These are phyloP conservation scores for Mus spretus DNA, from an alignment of 2,797 vertebrate species.

Conservation along the genomic window DNA sequence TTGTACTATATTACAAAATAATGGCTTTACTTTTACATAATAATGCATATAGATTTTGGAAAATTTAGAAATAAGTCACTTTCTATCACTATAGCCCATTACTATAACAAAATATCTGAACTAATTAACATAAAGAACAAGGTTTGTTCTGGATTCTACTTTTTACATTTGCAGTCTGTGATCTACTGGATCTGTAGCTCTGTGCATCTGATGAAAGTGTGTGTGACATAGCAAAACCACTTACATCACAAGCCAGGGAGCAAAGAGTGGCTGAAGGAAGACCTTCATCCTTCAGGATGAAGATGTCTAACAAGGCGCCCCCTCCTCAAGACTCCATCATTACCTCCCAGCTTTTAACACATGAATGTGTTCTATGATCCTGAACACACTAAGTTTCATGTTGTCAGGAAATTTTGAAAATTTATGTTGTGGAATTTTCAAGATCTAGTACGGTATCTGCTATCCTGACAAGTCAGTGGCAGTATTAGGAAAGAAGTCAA, in stretches of 20 bases:
- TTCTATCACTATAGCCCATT: too few species aligned
- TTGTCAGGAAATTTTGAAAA: neutral
- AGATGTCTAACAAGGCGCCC: neutral
- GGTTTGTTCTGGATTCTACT: neutral
- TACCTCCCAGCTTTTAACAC: neutral
- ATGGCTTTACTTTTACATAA: neutral
- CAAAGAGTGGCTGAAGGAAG: neutral
- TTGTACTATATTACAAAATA: neutral
- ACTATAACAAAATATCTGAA: neutral
- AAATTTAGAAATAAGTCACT: neutral
- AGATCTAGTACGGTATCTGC: neutral
- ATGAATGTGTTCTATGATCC: neutral
- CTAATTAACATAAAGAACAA: neutral
- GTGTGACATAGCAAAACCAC: neutral
- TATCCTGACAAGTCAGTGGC: neutral
- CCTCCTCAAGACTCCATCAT: neutral
- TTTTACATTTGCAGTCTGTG: neutral
- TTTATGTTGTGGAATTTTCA: neutral
- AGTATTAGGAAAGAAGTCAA: slow-evolving; percentile 21
- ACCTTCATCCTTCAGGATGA: neutral
- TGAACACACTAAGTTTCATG: neutral
- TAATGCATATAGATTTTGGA: neutral
- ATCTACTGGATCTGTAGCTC: neutral
- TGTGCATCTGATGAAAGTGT: neutral
- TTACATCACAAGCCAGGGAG: neutral